phyloP scores from a whole-genome alignment of 2,113 vertebrate species.

The Saccopteryx bilineata region DNA sequence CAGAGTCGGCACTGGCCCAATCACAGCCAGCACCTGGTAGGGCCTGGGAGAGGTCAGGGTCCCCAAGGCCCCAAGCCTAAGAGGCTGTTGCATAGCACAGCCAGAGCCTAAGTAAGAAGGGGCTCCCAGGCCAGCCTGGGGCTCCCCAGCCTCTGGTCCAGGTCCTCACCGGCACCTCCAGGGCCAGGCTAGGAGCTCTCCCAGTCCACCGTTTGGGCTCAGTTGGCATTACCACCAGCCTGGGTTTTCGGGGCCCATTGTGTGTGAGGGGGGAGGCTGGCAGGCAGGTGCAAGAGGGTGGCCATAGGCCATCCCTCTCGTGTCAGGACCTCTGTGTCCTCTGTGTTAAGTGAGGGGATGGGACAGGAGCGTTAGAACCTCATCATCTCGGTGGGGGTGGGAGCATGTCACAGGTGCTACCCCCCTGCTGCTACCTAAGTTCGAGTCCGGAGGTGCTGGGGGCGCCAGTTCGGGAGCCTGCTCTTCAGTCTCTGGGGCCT shows the following conservation, averaged over 20 bases:
- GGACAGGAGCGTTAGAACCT: neutral
- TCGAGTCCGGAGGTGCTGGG: neutral
- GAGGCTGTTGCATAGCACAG: fast-evolving
- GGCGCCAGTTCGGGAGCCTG: fast-evolving
- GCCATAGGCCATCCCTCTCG: neutral
- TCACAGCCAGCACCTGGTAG: neutral
- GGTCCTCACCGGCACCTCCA: neutral
- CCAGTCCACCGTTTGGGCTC: neutral
- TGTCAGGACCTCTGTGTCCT: neutral
- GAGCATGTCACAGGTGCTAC: neutral
- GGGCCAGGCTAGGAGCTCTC: neutral
- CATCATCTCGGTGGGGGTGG: fast-evolving
- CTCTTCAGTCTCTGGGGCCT: neutral
- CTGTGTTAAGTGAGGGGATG: neutral
- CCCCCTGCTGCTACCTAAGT: too few species aligned
- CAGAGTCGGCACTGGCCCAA: neutral
- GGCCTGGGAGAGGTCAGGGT: neutral
- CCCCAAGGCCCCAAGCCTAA: fast-evolving
- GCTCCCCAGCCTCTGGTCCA: neutral
- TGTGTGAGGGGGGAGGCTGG: neutral
- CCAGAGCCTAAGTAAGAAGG: neutral
- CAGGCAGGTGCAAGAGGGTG: neutral
- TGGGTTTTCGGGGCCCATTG: neutral
- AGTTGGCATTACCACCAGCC: neutral
- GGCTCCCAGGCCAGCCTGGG: neutral